Base-by-base conservation (phyloP, 1,140 invertebrate genomes). In the Aphelenchoides fujianensis region DNA sequence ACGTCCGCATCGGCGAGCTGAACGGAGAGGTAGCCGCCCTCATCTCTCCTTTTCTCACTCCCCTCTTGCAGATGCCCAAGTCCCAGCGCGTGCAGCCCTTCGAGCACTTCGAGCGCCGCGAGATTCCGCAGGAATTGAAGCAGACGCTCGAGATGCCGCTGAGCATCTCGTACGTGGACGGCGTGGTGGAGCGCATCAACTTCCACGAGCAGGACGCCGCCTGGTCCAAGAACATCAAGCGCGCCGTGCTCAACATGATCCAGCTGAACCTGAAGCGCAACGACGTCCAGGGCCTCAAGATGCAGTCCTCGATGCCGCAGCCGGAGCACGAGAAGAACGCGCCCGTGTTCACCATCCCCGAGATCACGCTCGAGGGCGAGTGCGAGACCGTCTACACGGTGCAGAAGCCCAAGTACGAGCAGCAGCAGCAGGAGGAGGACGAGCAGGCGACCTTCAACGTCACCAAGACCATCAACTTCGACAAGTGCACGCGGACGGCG, bases 191-290 rank as follows among this genome's bases (percentile, higher is more conserved):
- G n/a, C 70, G 71, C 12, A 36, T 74, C 23, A 34, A 66, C 23
- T 71, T 67, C 28, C 62, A 69, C 7, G 54, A 55, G 30, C 70
- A 77, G 34, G 84, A 85, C n/a, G 61, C 73, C 3, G 28, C 74
- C 3, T 85, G 84, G 83, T 85, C 82, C 3, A 73, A 82, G 28
- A 85, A 85, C 74, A 69, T 85, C 54, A 85, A 85, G 67, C 68
- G 73, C 57, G 84, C 80, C 55, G 59, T 82, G 23, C 41, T 85
- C 23, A 80, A 80, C 64, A 35, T 85, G 37, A 27, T 85, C 31
- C 83, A 85, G 68, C 59, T 85, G 27, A 82, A 84, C 63, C 37
- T 82, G 30, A 37, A 57, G 32, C 61, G 28, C 61, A 36, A 30
- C 30, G 36, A 69, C 41, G 41, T 48, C 41, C 41, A 48, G 23